Percentiles rank a stretch among this genome's conserved stretches.
Evolutionary conservation across 2,888 invertebrate genomes (phyloP).

Genomic region (Agrotis ipsilon): DNA sequence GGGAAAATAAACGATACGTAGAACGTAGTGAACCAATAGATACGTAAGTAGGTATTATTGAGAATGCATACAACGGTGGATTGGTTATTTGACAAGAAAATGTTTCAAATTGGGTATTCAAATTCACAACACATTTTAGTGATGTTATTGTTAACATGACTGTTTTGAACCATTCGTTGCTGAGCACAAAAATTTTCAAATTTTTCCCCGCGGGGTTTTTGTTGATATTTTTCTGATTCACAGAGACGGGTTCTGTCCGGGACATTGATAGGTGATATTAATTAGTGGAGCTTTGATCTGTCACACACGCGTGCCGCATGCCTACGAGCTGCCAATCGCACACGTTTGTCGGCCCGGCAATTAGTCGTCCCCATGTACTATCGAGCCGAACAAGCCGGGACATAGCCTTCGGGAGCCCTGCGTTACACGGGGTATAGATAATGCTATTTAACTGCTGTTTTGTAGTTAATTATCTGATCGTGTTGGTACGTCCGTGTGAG

Average conservation of each 20-base stretch:
- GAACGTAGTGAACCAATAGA: no score
- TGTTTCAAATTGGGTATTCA: not conserved
- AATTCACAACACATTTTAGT: not conserved
- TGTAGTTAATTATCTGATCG: constrained; percentile 22
- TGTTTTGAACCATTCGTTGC: not conserved
- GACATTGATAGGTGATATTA: constrained; percentile 72
- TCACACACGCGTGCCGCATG: constrained; percentile 73
- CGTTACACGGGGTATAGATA: constrained; percentile 21
- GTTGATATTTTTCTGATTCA: constrained; percentile 25
- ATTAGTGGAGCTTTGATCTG: constrained; percentile 78
- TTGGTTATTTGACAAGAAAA: not conserved
- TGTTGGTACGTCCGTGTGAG: no score
- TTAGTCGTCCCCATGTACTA: constrained; percentile 70
- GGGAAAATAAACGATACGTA: no score
- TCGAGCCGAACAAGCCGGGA: constrained; percentile 38
- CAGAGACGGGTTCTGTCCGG: constrained; percentile 17
- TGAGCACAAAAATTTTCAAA: not conserved
- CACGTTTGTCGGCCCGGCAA: constrained; percentile 73
- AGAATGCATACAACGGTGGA: not conserved
- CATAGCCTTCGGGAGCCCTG: constrained; percentile 33
- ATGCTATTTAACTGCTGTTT: constrained; percentile 24
- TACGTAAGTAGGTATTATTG: not conserved
- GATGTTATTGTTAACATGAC: not conserved
- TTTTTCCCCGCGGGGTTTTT: not conserved
- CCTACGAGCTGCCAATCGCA: constrained; percentile 79